Percentiles rank a stretch among this genome's conserved stretches.
These are phyloP conservation scores for Leptinotarsa haldemani DNA, from an alignment of 2,888 invertebrate genomes.

Conservation along the genomic window DNA sequence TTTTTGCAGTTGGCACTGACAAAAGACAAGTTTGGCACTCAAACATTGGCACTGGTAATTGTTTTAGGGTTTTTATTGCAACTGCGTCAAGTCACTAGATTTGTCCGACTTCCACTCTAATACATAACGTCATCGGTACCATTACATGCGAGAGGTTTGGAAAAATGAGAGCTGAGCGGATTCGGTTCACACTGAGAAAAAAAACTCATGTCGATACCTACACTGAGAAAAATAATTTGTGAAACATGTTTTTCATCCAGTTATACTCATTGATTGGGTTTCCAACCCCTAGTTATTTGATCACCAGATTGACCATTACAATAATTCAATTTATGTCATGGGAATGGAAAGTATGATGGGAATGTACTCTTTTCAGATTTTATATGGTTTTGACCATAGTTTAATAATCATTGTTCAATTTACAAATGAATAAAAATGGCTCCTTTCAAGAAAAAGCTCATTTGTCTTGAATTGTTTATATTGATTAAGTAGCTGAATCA, in stretches of 20 bases:
- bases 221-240: too few species aligned
- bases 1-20: conserved; percentile 52
- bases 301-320: too few species aligned
- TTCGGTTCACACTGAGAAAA: not conserved
- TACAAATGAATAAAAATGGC: not conserved
- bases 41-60: conserved; percentile 57
- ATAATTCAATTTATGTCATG: too few species aligned
- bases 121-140: too few species aligned
- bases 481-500: not conserved
- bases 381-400: too few species aligned
- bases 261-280: too few species aligned
- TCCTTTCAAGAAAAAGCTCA: not conserved
- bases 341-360: too few species aligned
- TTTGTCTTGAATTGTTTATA: not conserved
- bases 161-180: not conserved
- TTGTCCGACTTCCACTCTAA: conserved; percentile 23
- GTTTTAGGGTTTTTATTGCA: conserved; percentile 39
- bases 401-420: not conserved
- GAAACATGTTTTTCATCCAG: too few species aligned
- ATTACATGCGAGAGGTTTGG: not conserved
- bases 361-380: too few species aligned
- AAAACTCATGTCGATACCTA: not conserved
- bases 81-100: conserved; percentile 27
- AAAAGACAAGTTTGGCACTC: conserved; percentile 57
- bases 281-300: too few species aligned